A percentile compares a stretch with the other conserved stretches of the same genome.
Evolutionary conservation across 2,113 vertebrate species (phyloP).

Genomic region (Cololabis saira): DNA sequence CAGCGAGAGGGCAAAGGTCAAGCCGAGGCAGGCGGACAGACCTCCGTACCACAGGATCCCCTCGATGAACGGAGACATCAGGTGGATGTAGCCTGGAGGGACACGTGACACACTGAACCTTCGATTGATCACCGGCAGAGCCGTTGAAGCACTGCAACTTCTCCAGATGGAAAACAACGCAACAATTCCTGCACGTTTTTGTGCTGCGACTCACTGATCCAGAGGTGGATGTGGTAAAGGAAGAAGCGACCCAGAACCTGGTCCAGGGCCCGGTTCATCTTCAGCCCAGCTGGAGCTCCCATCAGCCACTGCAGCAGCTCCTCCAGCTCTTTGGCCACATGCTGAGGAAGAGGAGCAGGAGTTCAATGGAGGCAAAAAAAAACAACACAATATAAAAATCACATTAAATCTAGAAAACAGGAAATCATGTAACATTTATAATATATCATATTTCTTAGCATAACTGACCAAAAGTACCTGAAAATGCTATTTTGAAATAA

Average conservation of each 20-base stretch:
- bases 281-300: constrained; percentile 96
- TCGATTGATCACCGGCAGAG: background rate
- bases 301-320: constrained; percentile 96
- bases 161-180: too few species aligned
- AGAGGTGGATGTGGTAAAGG: constrained; percentile 98
- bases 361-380: background rate
- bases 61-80: constrained; percentile 96
- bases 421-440: too few species aligned
- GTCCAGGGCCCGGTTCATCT: constrained; percentile 97
- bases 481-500: too few species aligned
- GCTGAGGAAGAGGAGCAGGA: constrained; percentile 71
- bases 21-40: constrained; percentile 90
- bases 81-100: constrained; percentile 91
- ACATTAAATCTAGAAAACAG: too few species aligned
- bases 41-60: constrained; percentile 95
- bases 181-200: background rate
- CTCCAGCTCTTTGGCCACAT: constrained; percentile 89
- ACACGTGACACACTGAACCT: background rate
- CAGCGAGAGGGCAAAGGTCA: constrained; percentile 92
- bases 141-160: too few species aligned
- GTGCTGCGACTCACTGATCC: constrained; percentile 91
- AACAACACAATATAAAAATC: too few species aligned
- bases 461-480: too few species aligned
- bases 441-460: too few species aligned
- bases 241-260: constrained; percentile 97